Percentiles rank a stretch among this genome's conserved stretches.
These are phyloP conservation scores for Botia kubotai DNA, from an alignment of 2,797 vertebrate genomes.

Conservation along the genomic window DNA sequence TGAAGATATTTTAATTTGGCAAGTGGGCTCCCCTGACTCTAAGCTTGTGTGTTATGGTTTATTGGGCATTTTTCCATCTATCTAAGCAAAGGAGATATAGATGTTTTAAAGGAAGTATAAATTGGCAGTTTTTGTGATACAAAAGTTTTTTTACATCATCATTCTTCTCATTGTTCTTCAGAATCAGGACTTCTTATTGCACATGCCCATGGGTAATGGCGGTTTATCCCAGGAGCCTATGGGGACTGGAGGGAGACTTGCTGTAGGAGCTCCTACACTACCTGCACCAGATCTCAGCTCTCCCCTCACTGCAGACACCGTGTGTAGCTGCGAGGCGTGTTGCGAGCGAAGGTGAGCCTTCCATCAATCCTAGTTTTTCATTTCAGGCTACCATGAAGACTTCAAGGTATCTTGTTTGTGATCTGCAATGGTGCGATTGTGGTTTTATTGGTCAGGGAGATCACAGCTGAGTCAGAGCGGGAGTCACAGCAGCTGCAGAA, in stretches of 20 bases:
- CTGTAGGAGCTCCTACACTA: slow-evolving; percentile 82
- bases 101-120: neutral
- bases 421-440: neutral
- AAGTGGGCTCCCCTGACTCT: neutral
- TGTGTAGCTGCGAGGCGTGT: slow-evolving; percentile 93
- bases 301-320: slow-evolving; percentile 81
- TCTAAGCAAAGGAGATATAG: neutral
- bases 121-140: neutral
- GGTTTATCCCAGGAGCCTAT: slow-evolving; percentile 83
- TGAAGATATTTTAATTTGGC: neutral
- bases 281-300: slow-evolving; percentile 83
- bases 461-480: slow-evolving; percentile 89
- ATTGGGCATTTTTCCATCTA: too few species aligned
- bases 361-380: neutral
- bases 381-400: neutral
- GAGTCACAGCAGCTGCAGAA: slow-evolving; percentile 97
- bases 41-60: neutral
- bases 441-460: slow-evolving; percentile 81
- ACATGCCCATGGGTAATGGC: slow-evolving; percentile 88
- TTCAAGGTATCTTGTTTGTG: neutral
- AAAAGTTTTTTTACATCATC: neutral
- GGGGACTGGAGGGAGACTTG: slow-evolving; percentile 80
- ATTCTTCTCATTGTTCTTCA: slow-evolving; percentile 59
- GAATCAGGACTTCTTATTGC: slow-evolving; percentile 95
- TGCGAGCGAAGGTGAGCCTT: slow-evolving; percentile 88